These are phyloP conservation scores for Flexamia atlantica DNA, from an alignment of 2,888 invertebrate genomes.

Conservation along the genomic window DNA sequence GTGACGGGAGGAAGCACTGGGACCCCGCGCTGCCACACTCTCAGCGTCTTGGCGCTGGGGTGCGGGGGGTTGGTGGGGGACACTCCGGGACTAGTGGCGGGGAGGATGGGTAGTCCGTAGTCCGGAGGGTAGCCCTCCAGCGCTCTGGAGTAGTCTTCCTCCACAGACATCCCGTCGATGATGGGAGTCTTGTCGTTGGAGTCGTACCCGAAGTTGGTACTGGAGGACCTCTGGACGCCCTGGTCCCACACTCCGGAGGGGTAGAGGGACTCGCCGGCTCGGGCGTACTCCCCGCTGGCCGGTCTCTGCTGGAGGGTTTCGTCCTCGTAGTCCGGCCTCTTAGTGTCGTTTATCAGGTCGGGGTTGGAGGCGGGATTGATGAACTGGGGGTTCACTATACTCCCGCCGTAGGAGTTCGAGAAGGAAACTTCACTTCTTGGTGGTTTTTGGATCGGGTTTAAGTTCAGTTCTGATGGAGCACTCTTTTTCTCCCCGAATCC, in stretches of 20 bases:
- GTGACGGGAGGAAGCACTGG: slow-evolving; percentile 92
- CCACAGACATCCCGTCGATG: slow-evolving; percentile 81
- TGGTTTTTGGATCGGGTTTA: slow-evolving; percentile 65
- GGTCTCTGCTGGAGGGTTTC: slow-evolving; percentile 75
- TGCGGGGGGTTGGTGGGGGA: slow-evolving; percentile 75
- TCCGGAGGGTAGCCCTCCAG: slow-evolving; percentile 85
- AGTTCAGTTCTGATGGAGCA: slow-evolving; percentile 57
- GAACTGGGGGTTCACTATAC: slow-evolving; percentile 76
- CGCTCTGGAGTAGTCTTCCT: slow-evolving; percentile 79
- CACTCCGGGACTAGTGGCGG: slow-evolving; percentile 71
- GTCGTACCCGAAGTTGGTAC: slow-evolving; percentile 72
- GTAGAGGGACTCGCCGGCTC: slow-evolving; percentile 86
- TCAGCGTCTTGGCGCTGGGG: slow-evolving; percentile 86
- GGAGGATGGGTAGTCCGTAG: slow-evolving; percentile 86
- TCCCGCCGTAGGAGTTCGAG: slow-evolving; percentile 62
- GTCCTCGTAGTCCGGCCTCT: slow-evolving; percentile 79
- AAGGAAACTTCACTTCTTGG: slow-evolving; percentile 63
- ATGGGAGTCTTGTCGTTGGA: slow-evolving; percentile 88
- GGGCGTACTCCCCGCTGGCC: slow-evolving; percentile 88
- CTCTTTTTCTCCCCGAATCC: slow-evolving; percentile 66
- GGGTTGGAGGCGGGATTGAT: slow-evolving; percentile 86
- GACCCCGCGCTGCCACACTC: slow-evolving; percentile 93
- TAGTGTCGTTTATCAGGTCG: slow-evolving; percentile 90
- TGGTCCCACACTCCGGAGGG: slow-evolving; percentile 90
- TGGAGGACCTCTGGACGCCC: slow-evolving; percentile 77